Evolutionary conservation across 2,888 invertebrate genomes (phyloP).

Genomic region (Scaptomyza cyrtandrae): DNA sequence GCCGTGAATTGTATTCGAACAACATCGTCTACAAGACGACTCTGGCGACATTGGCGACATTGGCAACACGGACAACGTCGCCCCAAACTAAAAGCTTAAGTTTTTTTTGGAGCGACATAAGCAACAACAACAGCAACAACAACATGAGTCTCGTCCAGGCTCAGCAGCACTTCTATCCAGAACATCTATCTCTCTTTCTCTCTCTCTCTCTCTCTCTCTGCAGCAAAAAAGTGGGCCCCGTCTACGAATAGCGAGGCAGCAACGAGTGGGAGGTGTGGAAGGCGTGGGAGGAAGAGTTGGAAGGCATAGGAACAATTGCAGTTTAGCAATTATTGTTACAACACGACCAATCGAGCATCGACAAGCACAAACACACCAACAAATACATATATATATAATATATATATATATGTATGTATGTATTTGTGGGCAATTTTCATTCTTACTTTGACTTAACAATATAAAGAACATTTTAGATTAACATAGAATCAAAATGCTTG

Average conservation of each 20-base stretch:
- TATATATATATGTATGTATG: conserved; percentile 5
- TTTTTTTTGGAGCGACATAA: conserved; percentile 62
- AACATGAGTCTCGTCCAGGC: conserved; percentile 12
- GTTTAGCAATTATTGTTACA: conserved; percentile 75
- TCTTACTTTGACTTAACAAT: background rate
- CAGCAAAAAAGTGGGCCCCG: conserved; percentile 38
- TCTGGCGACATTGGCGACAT: conserved; percentile 75
- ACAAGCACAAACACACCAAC: conserved; percentile 16
- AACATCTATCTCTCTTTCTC: background rate
- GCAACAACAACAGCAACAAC: conserved; percentile 5
- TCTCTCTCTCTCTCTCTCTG: background rate
- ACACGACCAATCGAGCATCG: conserved; percentile 58
- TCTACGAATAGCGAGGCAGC: conserved; percentile 1
- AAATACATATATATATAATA: conserved; percentile 27
- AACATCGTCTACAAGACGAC: conserved; percentile 84
- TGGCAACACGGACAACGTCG: conserved; percentile 63
- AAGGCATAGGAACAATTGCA: conserved; percentile 36
- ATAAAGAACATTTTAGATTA: background rate
- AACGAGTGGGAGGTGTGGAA: conserved; percentile 9
- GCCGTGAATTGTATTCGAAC: conserved; percentile 84
- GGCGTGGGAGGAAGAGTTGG: conserved; percentile 8
- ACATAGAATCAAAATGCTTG: too few relatives aligned
- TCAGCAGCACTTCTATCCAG: conserved; percentile 42
- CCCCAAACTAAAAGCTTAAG: conserved; percentile 61
- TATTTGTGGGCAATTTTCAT: too few relatives aligned